Evolutionary conservation across 2,113 vertebrate genomes (phyloP), one percentile per base, ranked within the genome.

Genomic region (Butorides virescens): DNA sequence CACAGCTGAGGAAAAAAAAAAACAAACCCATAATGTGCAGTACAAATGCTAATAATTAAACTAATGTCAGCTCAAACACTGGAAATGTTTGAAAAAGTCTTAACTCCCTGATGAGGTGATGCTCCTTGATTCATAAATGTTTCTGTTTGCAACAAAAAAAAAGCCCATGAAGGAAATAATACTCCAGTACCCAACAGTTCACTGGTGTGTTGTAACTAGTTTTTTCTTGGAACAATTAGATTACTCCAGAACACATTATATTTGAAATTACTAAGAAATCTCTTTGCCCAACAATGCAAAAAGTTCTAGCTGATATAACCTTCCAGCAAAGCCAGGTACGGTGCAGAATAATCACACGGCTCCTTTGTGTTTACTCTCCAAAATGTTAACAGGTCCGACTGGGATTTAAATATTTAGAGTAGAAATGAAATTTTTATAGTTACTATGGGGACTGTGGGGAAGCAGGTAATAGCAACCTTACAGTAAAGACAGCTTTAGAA

Each of bases 401-500:
- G 80, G 61, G 25, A 96, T 93, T 96, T 94, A 95, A 96, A 94
- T 97, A 96, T 94, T 96, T 97, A 92, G 71, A 93, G 27, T 84
- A 85, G 61, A 97, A 95, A 95, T 87, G 36, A 93, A 93, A 78
- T 70, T 82, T 96, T 95, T 84, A 87, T 91, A 65, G 79, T 90
- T 96, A 27, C 83, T 73, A 11, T 86, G 53, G 71, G 50, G 36
- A 87, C 50, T 80, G 25, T 65, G 50, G 27, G 26, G 87, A 91
- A 95, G 95, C 62, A 95, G 92, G 88, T 59, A 84, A n/a, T 27
- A 85, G 10, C 49, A 96, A 34, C 11, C 36, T 32, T 88, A 86
- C 74, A 71, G 70, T 73, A 93, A 94, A 96, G 79, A 53, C 44
- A 78, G 16, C 16, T 92, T 94, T 71, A 71, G 76, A 97, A 92